These are phyloP conservation scores for Okapia johnstoni DNA, from an alignment of 2,113 vertebrate genomes.

Conservation along the genomic window DNA sequence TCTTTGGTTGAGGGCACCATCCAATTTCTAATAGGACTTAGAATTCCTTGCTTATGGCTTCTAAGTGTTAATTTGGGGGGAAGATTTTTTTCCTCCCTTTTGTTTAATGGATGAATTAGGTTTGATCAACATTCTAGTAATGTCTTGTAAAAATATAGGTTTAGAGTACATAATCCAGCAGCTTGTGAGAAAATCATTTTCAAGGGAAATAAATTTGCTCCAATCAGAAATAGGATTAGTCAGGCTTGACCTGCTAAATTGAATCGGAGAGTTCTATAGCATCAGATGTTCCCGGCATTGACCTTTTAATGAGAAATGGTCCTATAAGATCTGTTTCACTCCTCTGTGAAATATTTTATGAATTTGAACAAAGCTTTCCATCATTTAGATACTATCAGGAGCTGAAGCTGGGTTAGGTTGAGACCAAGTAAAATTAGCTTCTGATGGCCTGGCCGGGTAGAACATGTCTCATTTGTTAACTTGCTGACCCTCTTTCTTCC, in stretches of 20 bases:
- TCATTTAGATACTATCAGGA: constrained; percentile 62
- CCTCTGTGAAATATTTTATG: constrained; percentile 68
- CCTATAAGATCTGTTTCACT: constrained; percentile 73
- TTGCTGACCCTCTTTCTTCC: constrained; percentile 58
- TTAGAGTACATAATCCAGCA: not conserved
- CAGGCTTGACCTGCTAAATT: constrained; percentile 78
- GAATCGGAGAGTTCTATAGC: constrained; percentile 72
- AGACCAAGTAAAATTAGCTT: constrained; percentile 66
- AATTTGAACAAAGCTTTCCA: constrained; percentile 60
- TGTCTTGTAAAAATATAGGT: constrained; percentile 28
- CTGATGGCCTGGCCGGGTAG: constrained; percentile 62
- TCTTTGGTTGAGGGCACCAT: not conserved
- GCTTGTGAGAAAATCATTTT: constrained; percentile 42
- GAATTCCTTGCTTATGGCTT: constrained; percentile 16
- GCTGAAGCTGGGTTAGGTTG: not conserved
- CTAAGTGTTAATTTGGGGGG: not conserved
- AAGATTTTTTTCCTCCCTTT: not conserved
- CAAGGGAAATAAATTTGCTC: constrained; percentile 61
- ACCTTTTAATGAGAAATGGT: constrained; percentile 81
- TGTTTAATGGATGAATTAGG: not conserved
- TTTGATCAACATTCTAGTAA: constrained; percentile 23
- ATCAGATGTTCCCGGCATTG: constrained; percentile 68
- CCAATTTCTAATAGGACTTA: constrained; percentile 5
- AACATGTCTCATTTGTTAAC: constrained; percentile 73
- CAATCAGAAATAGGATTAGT: constrained; percentile 69